These are phyloP conservation scores for Drosophila mimica DNA, from an alignment of 2,888 invertebrate genomes.

Conservation along the genomic window DNA sequence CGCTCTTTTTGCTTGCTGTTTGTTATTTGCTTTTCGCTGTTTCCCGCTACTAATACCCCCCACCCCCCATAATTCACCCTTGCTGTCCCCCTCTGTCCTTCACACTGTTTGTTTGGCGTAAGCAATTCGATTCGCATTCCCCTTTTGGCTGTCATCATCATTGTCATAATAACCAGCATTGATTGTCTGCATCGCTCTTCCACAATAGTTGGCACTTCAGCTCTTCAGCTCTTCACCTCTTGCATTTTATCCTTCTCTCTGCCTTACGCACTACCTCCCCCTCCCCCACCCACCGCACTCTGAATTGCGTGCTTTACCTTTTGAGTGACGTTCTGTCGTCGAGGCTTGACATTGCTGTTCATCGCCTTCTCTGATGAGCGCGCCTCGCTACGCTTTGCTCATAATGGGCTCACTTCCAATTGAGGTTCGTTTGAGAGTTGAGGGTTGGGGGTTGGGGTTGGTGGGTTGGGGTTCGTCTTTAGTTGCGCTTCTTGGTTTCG, in stretches of 20 bases:
- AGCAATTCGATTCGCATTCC: conserved; percentile 35
- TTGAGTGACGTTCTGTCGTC: conserved; percentile 30
- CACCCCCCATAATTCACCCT: neutral
- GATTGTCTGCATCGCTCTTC: conserved; percentile 57
- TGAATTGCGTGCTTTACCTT: conserved; percentile 29
- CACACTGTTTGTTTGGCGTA: neutral
- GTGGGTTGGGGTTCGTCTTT: neutral
- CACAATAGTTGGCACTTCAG: conserved; percentile 62
- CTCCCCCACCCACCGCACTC: no score
- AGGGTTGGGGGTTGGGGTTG: neutral
- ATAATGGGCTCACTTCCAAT: conserved; percentile 12
- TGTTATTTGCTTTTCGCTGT: neutral
- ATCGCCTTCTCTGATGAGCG: neutral
- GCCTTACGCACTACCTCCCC: neutral
- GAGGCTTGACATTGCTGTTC: conserved; percentile 7
- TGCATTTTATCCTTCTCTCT: no score
- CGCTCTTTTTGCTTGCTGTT: conserved; percentile 2
- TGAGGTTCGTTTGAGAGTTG: conserved; percentile 1
- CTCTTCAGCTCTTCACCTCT: conserved; percentile 38
- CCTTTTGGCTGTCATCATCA: conserved; percentile 47
- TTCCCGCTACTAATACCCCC: conserved; percentile 16
- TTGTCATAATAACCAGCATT: conserved; percentile 53
- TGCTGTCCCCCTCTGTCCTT: neutral
- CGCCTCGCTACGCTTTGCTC: conserved; percentile 16
- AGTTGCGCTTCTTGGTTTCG: neutral